phyloP scores from a whole-genome alignment of 2,888 invertebrate species.

The Andrena praecox region DNA sequence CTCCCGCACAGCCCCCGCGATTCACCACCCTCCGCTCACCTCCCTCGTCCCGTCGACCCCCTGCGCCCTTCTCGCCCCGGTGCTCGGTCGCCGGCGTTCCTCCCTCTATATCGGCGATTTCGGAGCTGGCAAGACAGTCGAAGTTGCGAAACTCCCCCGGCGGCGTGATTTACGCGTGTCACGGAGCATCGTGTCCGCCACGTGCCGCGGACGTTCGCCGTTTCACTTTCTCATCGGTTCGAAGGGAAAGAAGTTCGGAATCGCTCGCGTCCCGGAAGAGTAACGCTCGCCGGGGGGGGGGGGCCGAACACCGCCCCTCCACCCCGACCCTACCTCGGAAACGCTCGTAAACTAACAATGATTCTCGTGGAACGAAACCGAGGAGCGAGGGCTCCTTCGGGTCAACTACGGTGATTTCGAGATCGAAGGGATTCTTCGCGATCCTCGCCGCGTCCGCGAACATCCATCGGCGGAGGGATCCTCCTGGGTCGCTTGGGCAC shows the following conservation, averaged over 20 bases:
- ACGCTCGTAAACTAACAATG: constrained; percentile 55
- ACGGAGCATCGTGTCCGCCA: constrained; percentile 67
- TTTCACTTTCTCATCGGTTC: constrained; percentile 63
- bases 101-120: constrained; percentile 64
- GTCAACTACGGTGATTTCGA: background rate
- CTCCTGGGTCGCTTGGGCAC: constrained; percentile 16
- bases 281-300: constrained; percentile 39
- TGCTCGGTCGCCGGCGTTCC: background rate
- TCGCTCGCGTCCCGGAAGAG: constrained; percentile 40
- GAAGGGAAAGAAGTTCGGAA: constrained; percentile 47
- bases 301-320: background rate
- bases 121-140: constrained; percentile 62
- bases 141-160: constrained; percentile 64
- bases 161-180: constrained; percentile 72
- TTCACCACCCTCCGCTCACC: background rate
- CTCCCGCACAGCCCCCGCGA: background rate
- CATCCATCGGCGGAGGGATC: constrained; percentile 3
- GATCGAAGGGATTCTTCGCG: background rate
- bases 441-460: constrained; percentile 6
- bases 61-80: background rate
- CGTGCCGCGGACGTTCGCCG: constrained; percentile 69
- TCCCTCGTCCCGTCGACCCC: background rate
- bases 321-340: background rate
- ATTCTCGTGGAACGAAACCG: constrained; percentile 17
- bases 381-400: background rate